Base-by-base conservation (phyloP, 2,113 vertebrate species). In the Cercopithecus mona region DNA sequence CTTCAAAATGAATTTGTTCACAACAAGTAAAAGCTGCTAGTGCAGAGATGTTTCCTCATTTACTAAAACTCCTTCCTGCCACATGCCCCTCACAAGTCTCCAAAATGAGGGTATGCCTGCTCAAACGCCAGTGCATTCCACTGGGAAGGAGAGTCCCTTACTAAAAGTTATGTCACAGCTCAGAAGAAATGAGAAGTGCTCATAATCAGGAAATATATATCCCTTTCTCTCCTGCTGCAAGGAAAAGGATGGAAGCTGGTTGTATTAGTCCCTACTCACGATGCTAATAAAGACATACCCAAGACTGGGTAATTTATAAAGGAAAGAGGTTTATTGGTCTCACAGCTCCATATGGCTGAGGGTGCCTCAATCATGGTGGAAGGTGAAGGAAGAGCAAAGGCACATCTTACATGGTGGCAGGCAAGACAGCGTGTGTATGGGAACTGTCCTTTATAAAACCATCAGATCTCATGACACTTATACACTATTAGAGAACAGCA, bases 11-110 rank as follows among this genome's bases (percentile, higher is more conserved):
- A 94, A 23, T n/a, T 30, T 59, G 9, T 88, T 97, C 93, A 0
- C 6, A 78, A 78, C 64, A 96, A 96, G 97, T 91, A 8, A 98
- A 97, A 98, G 45, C 75, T 91, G 72, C 86, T 45, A 76, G 38
- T 50, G 20, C 35, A 93, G 92, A 66, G 66, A 91, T 93, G 55
- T 87, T 93, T 90, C 35, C 57, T 96, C 10, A 78, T 59, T 92
- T 95, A 66, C 8, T 81, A 75, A 97, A 94, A 96, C 43, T 20
- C 64, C 59, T 89, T 97, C 84, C 84, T 80, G 55, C 57, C 95
- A 97, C 88, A 93, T 66, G 40, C n/a, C 52, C 90, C 27, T 92
- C 84, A 76, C 66, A 98, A 50, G 91, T 96, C 85, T 76, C 93
- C 88, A 79, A 94, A 96, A 97, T n/a, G 43, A 91, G n/a, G 35